Evolutionary conservation across 2,888 invertebrate species (phyloP).

Genomic region (Apotomis betuletana): DNA sequence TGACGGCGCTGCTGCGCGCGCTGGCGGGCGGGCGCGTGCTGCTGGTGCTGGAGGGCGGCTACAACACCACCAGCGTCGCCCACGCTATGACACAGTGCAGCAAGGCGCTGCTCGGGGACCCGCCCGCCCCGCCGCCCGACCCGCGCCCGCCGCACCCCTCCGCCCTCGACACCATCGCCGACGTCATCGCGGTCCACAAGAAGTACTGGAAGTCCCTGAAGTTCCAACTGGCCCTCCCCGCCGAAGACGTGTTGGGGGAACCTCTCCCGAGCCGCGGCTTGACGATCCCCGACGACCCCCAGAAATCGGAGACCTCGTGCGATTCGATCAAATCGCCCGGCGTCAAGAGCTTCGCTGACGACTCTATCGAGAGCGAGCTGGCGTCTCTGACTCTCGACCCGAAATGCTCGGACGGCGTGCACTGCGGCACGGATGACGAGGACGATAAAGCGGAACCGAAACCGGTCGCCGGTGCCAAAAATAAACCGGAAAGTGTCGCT

Average conservation of each 20-base stretch:
- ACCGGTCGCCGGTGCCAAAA: neutral
- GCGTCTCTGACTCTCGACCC: conserved; percentile 58
- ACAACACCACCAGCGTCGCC: conserved; percentile 93
- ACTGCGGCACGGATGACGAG: conserved; percentile 74
- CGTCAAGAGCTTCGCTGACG: conserved; percentile 47
- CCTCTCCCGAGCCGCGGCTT: conserved; percentile 71
- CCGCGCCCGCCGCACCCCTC: conserved; percentile 65
- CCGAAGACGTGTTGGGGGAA: conserved; percentile 75
- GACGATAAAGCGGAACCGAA: conserved; percentile 39
- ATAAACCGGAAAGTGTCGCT: neutral
- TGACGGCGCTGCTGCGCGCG: conserved; percentile 92
- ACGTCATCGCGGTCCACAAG: conserved; percentile 87
- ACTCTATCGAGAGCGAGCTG: conserved; percentile 59
- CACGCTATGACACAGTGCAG: conserved; percentile 94
- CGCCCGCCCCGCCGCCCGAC: conserved; percentile 77
- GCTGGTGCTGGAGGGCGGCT: conserved; percentile 95
- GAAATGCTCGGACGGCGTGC: conserved; percentile 62
- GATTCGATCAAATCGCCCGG: conserved; percentile 48
- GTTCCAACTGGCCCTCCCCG: conserved; percentile 85
- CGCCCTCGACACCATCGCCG: conserved; percentile 85
- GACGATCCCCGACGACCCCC: conserved; percentile 40
- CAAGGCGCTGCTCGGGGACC: conserved; percentile 93
- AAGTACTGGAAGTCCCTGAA: conserved; percentile 89
- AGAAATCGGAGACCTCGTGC: conserved; percentile 43
- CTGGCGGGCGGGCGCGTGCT: conserved; percentile 93